Conservation (phyloP, 2,113 vertebrate genomes). For the Amazona vittata region DNA sequence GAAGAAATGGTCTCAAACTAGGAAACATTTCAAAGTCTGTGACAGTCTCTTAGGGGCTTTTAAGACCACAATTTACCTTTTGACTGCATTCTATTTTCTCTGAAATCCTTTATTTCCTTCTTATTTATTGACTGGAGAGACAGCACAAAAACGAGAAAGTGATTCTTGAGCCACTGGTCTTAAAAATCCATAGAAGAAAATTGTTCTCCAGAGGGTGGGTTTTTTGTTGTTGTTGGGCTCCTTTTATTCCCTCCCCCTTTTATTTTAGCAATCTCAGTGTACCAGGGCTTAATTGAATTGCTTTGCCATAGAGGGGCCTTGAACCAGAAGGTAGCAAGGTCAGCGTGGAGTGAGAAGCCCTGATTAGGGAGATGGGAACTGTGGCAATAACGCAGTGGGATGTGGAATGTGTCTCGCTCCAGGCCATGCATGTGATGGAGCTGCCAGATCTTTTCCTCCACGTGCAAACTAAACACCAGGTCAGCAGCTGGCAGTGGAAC, state of each 20-base stretch:
- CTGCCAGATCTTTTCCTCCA: not conserved
- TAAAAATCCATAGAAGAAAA: slow-evolving; percentile 75
- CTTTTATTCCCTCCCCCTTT: not conserved
- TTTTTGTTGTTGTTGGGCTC: slow-evolving; percentile 12
- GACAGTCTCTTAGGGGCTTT: slow-evolving; percentile 75
- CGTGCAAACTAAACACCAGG: accelerated
- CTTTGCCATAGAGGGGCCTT: not conserved
- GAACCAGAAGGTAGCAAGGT: not conserved
- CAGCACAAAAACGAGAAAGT: slow-evolving; percentile 56
- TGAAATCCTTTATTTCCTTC: slow-evolving; percentile 75
- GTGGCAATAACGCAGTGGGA: accelerated
- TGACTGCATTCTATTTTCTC: slow-evolving; percentile 77
- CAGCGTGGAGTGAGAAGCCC: not conserved
- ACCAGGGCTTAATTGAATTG: slow-evolving; percentile 54
- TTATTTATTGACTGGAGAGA: slow-evolving; percentile 80
- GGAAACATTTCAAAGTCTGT: slow-evolving; percentile 62
- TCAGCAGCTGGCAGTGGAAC: accelerated
- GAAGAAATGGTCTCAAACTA: slow-evolving; percentile 57
- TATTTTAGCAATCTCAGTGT: slow-evolving; percentile 38
- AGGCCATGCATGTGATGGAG: not conserved
- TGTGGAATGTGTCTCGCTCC: accelerated
- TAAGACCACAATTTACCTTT: slow-evolving; percentile 80
- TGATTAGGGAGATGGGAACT: not conserved
- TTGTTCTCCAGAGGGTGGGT: slow-evolving; percentile 5
- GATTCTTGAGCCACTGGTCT: slow-evolving; percentile 63